These are phyloP conservation scores for Vidua macroura DNA, from an alignment of 2,113 vertebrate species.

Conservation along the genomic window DNA sequence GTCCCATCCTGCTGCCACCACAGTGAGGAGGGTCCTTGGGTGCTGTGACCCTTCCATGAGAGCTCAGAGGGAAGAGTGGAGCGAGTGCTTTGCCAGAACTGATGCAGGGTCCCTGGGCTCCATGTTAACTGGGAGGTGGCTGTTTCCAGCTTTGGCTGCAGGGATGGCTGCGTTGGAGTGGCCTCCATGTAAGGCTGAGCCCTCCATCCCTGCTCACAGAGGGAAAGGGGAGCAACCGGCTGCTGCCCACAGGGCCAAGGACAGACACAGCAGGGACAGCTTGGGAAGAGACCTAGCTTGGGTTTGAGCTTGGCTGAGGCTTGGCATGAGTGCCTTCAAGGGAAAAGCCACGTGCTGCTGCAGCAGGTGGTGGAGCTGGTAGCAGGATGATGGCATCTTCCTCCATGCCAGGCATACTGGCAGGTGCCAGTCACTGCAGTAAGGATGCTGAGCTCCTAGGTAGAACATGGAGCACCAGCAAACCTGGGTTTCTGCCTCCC, in stretches of 20 bases:
- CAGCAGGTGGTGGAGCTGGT: neutral
- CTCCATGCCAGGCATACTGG: neutral
- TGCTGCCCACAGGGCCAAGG: neutral
- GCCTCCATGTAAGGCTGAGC: fast-evolving
- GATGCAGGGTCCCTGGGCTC: neutral
- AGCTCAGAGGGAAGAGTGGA: neutral
- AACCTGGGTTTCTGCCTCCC: neutral
- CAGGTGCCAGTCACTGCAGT: neutral
- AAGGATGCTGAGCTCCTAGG: neutral
- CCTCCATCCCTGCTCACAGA: neutral
- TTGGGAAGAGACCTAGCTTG: neutral
- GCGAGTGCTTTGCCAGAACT: neutral
- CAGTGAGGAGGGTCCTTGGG: fast-evolving
- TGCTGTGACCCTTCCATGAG: neutral
- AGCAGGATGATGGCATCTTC: neutral
- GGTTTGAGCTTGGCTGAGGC: neutral
- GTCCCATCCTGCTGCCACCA: neutral
- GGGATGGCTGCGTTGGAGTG: neutral
- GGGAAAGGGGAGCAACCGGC: fast-evolving
- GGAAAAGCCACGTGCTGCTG: neutral
- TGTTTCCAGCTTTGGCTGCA: neutral
- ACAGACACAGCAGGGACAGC: fast-evolving
- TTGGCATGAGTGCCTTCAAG: neutral
- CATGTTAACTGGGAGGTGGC: neutral
- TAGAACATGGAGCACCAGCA: neutral